A percentile compares a stretch with the other conserved stretches of the same genome.
phyloP scores from a whole-genome alignment of 2,113 vertebrate species.

The Bos taurus region DNA sequence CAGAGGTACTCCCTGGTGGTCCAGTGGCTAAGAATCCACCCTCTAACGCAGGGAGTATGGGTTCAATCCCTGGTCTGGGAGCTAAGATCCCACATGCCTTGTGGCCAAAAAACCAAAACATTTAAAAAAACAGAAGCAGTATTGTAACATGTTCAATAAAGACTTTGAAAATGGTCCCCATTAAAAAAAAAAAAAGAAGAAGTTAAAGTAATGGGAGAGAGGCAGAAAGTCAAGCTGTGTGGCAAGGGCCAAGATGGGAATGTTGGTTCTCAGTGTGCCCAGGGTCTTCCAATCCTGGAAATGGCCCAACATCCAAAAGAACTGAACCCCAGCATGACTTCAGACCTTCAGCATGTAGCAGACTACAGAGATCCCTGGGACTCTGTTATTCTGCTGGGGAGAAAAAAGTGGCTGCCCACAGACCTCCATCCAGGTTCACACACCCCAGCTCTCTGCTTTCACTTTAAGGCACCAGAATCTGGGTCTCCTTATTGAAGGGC shows the following conservation, averaged over 20 bases:
- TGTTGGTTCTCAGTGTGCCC: neutral
- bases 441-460: neutral
- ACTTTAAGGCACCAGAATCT: neutral
- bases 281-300: neutral
- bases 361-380: neutral
- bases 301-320: neutral
- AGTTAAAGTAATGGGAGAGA: neutral
- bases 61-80: neutral
- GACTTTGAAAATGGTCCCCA: neutral
- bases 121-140: neutral
- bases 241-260: neutral
- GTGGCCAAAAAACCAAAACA: neutral
- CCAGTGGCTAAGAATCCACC: neutral
- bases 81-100: neutral
- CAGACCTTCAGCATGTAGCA: neutral
- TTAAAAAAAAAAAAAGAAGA: neutral
- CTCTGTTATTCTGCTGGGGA: neutral
- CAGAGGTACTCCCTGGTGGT: neutral
- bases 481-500: neutral
- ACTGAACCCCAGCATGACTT: neutral
- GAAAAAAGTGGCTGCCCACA: neutral
- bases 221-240: too few species aligned
- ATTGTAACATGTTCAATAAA: neutral
- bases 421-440: neutral
- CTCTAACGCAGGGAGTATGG: neutral